Conservation (phyloP, 1,140 invertebrate species). For the Papilio aristodemus region DNA sequence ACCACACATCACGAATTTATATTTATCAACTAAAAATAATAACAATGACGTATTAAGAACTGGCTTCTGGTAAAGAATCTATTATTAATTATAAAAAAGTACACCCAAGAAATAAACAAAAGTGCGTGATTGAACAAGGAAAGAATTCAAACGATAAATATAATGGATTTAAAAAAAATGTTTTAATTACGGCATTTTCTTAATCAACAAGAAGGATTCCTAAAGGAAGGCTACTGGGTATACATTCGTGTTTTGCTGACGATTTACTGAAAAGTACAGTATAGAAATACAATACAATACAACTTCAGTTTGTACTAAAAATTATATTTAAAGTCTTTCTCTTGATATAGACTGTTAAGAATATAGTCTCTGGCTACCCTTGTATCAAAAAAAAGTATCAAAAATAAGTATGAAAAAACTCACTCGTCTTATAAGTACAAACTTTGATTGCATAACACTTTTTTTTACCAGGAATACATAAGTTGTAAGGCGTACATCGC, state of each 20-base stretch:
- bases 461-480: slow-evolving; percentile 43
- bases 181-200: background rate
- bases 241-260: background rate
- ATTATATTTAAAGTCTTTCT: no score
- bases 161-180: background rate
- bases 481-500: slow-evolving; percentile 21
- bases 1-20: no score
- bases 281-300: background rate
- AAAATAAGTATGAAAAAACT: background rate
- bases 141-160: slow-evolving; percentile 2
- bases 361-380: no score
- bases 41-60: no score
- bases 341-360: no score
- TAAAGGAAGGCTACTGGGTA: background rate
- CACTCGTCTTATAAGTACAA: background rate
- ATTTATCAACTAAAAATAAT: background rate
- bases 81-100: background rate
- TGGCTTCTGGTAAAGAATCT: no score
- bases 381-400: no score
- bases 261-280: background rate
- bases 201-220: background rate
- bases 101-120: background rate
- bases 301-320: no score
- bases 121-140: slow-evolving; percentile 6
- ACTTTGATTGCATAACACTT: background rate